These are phyloP conservation scores for Epiblema foenella DNA, from an alignment of 2,888 invertebrate genomes.

Conservation along the genomic window DNA sequence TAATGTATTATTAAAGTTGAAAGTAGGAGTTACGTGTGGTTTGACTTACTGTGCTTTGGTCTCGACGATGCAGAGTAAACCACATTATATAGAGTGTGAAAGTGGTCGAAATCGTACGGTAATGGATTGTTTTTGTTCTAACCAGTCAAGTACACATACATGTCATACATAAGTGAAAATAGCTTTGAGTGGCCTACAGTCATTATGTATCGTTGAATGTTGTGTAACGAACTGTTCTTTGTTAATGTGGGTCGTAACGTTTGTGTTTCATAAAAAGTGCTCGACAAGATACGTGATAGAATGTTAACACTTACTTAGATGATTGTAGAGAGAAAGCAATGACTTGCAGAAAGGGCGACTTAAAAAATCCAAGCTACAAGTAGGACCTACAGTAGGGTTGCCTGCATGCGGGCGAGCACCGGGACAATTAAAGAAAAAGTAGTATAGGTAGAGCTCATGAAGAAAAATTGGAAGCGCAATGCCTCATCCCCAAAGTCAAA, in stretches of 20 bases:
- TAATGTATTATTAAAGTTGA: background rate
- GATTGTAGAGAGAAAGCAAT: background rate
- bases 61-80: background rate
- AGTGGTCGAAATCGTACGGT: slow-evolving; percentile 25
- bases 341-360: background rate
- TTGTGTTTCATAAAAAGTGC: background rate
- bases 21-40: background rate
- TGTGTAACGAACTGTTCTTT: slow-evolving; percentile 1
- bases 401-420: too few relatives aligned
- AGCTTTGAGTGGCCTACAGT: background rate
- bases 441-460: too few relatives aligned
- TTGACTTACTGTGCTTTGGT: background rate
- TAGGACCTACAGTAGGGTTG: too few relatives aligned
- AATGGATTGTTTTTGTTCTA: slow-evolving; percentile 9
- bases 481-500: too few relatives aligned
- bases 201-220: background rate
- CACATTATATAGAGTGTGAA: slow-evolving; percentile 22
- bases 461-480: too few relatives aligned
- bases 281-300: too few relatives aligned
- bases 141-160: background rate
- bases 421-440: too few relatives aligned
- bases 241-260: background rate
- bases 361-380: too few relatives aligned
- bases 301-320: background rate
- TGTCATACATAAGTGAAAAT: background rate